Base-by-base conservation (phyloP, 2,888 invertebrate genomes). In the Lagria hirta region DNA sequence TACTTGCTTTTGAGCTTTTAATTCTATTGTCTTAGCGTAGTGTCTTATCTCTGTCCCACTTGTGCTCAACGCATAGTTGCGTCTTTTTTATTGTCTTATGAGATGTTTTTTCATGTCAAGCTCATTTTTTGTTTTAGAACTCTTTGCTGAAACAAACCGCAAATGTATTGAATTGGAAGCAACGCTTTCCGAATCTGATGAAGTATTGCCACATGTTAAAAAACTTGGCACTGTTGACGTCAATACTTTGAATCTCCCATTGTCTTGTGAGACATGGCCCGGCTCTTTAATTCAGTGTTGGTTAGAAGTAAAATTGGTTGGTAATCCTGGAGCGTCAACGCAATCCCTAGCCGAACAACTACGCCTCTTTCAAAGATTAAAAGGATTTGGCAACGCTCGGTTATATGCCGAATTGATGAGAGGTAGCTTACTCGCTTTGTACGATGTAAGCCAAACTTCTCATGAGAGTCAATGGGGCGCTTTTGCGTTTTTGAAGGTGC, bases 381-480 rank as follows among this genome's bases (percentile, higher is more conserved):
- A 94, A 72, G 86, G 86, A 36, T 86, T 88, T 57, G 77, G 83
- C n/a, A 80, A 86, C 54, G 78, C 89, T 1, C 80, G 90, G 52
- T 70, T 96, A 1, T 94, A 88, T 64, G 87, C 88, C 65, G 95
- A 96, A 75, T 78, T 96, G 16, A 86, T 95, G 56, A 78, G 94
- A 50, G 89, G 92, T 0, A 90, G 92, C 61, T 82, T 95, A 44
- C 83, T 95, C 62, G 90, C 91, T n/a, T 72, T 96, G 3, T 86
- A 91, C 61, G 91, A 93, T 69, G 87, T 87, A 0, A 84, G 85
- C 34, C 88, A 86, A 55, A 87, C 86, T 26, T 81, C 85, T 4
- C 87, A 88, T 56, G 93, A 94, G 61, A 85, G 92, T 3, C 82
- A 92, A 60, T 95, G 95, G 93, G 91, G 92, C 7, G 93, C 95